Evolutionary conservation across 2,797 vertebrate genomes (phyloP).

Genomic region (Cryptoblepharus egeriae): DNA sequence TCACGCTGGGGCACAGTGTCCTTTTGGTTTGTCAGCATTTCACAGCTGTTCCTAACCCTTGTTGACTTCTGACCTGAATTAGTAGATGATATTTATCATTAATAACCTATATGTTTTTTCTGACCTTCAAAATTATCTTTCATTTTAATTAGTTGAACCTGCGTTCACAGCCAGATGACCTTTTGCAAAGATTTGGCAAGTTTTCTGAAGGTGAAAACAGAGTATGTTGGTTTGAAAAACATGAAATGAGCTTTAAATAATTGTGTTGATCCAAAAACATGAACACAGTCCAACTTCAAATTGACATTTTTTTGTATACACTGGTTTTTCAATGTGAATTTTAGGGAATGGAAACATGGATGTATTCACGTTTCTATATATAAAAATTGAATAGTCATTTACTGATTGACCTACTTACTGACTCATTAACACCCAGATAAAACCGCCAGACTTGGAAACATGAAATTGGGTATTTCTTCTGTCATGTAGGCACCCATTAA

Average conservation of each 20-base stretch:
- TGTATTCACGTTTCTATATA: not conserved
- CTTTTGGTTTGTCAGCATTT: constrained; percentile 22
- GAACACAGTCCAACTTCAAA: not conserved
- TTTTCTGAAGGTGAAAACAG: not conserved
- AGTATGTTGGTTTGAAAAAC: constrained; percentile 24
- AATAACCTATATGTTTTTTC: constrained; percentile 33
- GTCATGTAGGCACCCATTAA: no score
- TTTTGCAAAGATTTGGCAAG: constrained; percentile 51
- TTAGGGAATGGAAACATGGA: not conserved
- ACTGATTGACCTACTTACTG: no score
- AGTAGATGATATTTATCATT: constrained; percentile 52
- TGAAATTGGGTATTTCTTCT: no score
- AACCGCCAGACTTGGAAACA: no score
- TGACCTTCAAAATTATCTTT: constrained; percentile 50
- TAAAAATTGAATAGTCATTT: no score
- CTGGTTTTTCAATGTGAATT: not conserved
- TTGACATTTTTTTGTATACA: not conserved
- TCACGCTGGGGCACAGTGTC: constrained; percentile 16
- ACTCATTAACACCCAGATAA: no score
- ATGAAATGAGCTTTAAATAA: not conserved
- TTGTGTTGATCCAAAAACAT: not conserved
- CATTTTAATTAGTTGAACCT: constrained; percentile 58
- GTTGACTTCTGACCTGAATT: constrained; percentile 48
- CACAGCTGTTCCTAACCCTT: constrained; percentile 43
- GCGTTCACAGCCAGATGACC: constrained; percentile 48